These are phyloP conservation scores for Biston stratarius DNA, from an alignment of 2,888 invertebrate genomes.

Conservation along the genomic window DNA sequence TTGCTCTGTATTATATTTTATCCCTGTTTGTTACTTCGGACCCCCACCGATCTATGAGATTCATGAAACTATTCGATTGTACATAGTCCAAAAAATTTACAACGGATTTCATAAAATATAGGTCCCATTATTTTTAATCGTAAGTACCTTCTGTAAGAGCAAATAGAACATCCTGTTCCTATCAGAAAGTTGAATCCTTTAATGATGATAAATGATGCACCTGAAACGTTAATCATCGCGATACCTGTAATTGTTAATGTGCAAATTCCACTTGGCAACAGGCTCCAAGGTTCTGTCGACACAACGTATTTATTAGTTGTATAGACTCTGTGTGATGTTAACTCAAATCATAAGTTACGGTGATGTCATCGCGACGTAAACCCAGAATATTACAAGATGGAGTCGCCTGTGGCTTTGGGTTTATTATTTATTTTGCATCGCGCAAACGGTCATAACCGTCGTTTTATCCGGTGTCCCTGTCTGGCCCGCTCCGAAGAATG, in stretches of 20 bases:
- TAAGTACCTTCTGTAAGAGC: background rate
- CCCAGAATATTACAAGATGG: constrained; percentile 66
- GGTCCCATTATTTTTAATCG: background rate
- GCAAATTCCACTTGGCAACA: constrained; percentile 63
- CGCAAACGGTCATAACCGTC: constrained; percentile 79
- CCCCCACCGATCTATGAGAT: background rate
- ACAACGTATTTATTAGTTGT: constrained; percentile 57
- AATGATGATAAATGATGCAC: constrained; percentile 13
- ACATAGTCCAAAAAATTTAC: background rate
- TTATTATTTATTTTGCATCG: constrained; percentile 81
- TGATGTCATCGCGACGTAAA: constrained; percentile 79
- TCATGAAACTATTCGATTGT: background rate
- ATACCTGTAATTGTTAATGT: constrained; percentile 42
- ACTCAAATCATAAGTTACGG: constrained; percentile 79
- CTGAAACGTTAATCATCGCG: constrained; percentile 8
- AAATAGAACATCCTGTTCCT: constrained; percentile 8
- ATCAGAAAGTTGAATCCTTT: constrained; percentile 10
- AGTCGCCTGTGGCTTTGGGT: constrained; percentile 70
- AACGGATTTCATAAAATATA: background rate
- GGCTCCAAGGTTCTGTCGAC: constrained; percentile 58
- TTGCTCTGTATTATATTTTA: constrained; percentile 21
- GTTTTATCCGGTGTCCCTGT: constrained; percentile 70
- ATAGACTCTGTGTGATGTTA: constrained; percentile 65
- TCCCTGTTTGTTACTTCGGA: constrained; percentile 2
- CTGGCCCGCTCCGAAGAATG: constrained; percentile 53